Evolutionary conservation across 2,888 invertebrate species (phyloP), one percentile per base, ranked within the genome.

Genomic region (Drosophila prolongata): DNA sequence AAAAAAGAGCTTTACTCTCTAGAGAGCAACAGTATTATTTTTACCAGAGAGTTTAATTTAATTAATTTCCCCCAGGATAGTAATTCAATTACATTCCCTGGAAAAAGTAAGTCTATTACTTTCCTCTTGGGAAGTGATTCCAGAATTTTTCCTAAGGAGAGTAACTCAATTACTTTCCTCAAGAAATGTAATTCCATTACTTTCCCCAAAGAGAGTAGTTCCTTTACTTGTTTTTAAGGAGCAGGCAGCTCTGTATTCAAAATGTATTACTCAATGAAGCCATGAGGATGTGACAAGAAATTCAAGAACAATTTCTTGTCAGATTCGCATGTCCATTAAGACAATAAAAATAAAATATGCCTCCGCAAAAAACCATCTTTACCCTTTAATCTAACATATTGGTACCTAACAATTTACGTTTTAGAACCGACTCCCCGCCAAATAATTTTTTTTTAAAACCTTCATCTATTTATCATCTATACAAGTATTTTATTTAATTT

Each of bases 401-500:
- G 24, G 24, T 24, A 4, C 24, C 24, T 24, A 4, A 4, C 24
- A 24, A 24, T 4, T 24, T 24, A 4, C 24, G 24, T 4, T 24
- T 16, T 16, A 16, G 5, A 11, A 13, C 4, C 30, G 2, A 11
- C 13, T 11, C 11, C 11, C 1, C 9, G 24, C 30, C 24, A 24
- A 24, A 24, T 24, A 30, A 30, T 0, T 30, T 30, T 2, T 8
- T 16, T 27, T 24, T 19, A 19, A 3, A 19, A n/a, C 1, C n/a
- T 13, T 16, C 2, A 34, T 1, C 10, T 8, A 19, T 34, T 24
- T 24, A 24, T 42, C 19, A 35, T 43, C 24, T 46, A 19, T 66
- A 38, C 43, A 49, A 30, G 34, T 37, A 34, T 11, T 67, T 67
- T 50, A 56, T 67, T 50, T 19, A 6, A 3, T 50, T 40, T 50